Evolutionary conservation across 2,797 vertebrate genomes (phyloP), one percentile per base, ranked within the genome.

Genomic region (Onychomys torridus): DNA sequence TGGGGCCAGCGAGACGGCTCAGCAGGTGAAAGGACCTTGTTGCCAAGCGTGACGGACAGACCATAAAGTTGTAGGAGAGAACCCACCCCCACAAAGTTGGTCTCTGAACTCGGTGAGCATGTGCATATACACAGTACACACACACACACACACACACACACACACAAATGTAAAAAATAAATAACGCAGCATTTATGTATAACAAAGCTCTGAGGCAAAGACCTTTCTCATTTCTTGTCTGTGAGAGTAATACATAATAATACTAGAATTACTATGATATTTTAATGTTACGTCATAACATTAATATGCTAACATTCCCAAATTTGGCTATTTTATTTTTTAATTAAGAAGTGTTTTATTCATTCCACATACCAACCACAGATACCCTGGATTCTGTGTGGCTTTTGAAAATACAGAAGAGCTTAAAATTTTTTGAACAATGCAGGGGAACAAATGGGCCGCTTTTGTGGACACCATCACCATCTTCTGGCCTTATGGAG

Each of bases 401-500:
- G 32, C 55, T 49, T 96, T 93, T 84, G 85, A 91, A 95, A 93
- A 91, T 67, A 61, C 10, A 59, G 1, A 84, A 6, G 65, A 23
- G 40, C 52, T 90, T 82, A 65, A 91, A 91, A 85, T n/a, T 37
- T 1, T 86, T 96, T 37, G 13, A 90, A 85, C 67, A 73, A 82
- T n/a, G 49, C 49, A 49, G 55, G 65, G 52, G 61, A 90, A 71
- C 40, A 46, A 43, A 71, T 34, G 37, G 17, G 67, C 40, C 78
- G 17, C 81, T 76, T 91, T 67, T 83, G 16, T 91, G 49, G 37
- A 69, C 96, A 95, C 6, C 57, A 92, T 40, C 71, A 16, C 96
- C 96, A 96, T 63, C 97, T 96, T 79, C 85, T 96, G 97, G 93
- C 75, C 14, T 2, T 65, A 0, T 17, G 6, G 8, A 76, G 27